Evolutionary conservation across 2,888 invertebrate genomes (phyloP), one percentile per base, ranked within the genome.

Genomic region (Leptogaster cylindrica): DNA sequence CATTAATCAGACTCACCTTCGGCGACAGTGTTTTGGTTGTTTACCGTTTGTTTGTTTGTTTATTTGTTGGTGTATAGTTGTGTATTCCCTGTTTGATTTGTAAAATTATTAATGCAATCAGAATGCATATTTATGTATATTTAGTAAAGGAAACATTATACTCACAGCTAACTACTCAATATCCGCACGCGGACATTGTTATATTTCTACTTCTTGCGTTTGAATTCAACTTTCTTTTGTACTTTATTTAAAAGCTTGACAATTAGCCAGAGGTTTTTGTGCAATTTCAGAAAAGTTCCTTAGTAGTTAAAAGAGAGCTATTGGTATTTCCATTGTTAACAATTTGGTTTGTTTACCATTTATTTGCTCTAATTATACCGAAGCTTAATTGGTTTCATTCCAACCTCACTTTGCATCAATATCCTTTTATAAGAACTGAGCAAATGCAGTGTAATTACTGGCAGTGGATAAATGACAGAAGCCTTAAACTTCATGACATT

Each of bases 21-120:
- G n/a, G n/a, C n/a, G n/a, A n/a, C n/a, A n/a, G n/a, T n/a, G n/a
- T n/a, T n/a, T n/a, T n/a, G 52, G n/a, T 52, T 52, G 52, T 55
- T 55, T 50, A 14, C 39, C 23, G 18, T 52, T 52, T 20, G 36
- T 55, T 55, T 14, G 36, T 55, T 55, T 55, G 36, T 50, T 50
- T 12, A 28, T 12, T 50, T 23, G 50, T 39, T 55, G 12, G 55
- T 55, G n/a, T 52, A 23, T 52, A 23, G 25, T 55, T 55, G 25
- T 55, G 39, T 12, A 55, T 44, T 44, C 14, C 8, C 18, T 44
- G 16, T 18, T 28, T 28, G 10, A 2, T 51, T 14, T 51, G 18
- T 8, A 28, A 51, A 36, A 36, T 36, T 36, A 4, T 12, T 36
- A 12, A 12, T 36, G 10, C 14, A 36, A 10, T 36, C n/a, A n/a